A percentile compares a stretch with the other conserved stretches of the same genome.
Conservation (phyloP, 2,113 vertebrate genomes). For the Prolemur simus region DNA sequence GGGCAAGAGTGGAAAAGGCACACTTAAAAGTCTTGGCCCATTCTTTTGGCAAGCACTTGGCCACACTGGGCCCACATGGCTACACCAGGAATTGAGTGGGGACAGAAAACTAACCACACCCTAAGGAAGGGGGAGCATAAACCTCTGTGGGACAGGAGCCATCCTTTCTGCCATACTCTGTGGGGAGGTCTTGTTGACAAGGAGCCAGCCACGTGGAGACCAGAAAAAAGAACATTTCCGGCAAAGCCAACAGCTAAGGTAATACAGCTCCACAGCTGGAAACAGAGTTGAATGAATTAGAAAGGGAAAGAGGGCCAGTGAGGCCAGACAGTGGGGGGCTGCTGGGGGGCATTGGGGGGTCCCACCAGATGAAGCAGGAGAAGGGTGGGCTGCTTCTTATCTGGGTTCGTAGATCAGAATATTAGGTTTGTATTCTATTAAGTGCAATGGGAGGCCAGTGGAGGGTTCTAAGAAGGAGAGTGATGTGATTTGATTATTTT, state of each 20-base stretch:
- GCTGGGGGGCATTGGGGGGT: fast-evolving
- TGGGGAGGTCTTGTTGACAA: background rate
- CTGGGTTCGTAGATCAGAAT: background rate
- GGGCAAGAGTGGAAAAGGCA: background rate
- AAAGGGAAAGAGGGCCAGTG: background rate
- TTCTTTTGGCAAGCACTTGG: background rate
- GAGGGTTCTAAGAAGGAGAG: background rate
- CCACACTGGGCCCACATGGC: too few species aligned
- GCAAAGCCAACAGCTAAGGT: background rate
- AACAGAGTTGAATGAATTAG: background rate
- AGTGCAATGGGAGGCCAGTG: background rate
- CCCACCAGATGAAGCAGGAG: fast-evolving
- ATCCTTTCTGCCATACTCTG: background rate
- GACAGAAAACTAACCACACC: background rate
- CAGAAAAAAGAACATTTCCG: background rate
- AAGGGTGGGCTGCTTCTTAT: fast-evolving
- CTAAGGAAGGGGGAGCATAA: background rate
- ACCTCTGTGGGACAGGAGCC: background rate
- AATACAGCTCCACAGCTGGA: background rate
- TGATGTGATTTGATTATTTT: background rate
- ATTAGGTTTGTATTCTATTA: background rate
- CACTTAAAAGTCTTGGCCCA: background rate
- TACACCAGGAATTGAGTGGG: background rate
- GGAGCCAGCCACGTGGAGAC: background rate
- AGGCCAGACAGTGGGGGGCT: fast-evolving